Percentiles rank a stretch among this genome's conserved stretches.
Evolutionary conservation across 2,888 invertebrate species (phyloP).

Genomic region (Scotopteryx bipunctaria): DNA sequence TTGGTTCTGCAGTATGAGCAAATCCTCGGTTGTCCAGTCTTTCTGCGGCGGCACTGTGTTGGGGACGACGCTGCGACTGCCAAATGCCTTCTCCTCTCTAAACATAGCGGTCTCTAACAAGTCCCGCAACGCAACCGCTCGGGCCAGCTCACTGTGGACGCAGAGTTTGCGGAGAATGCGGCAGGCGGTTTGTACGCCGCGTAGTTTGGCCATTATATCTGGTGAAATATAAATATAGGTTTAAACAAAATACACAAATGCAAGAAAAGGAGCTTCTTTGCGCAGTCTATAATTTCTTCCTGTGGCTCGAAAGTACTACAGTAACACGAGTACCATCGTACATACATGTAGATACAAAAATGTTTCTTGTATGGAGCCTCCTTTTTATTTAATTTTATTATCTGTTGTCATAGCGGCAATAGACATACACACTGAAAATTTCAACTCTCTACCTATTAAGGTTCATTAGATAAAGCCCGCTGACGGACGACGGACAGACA

Average conservation of each 20-base stretch:
- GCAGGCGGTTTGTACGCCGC: slow-evolving; percentile 85
- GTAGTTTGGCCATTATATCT: slow-evolving; percentile 85
- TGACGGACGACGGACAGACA: no score
- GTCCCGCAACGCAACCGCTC: slow-evolving; percentile 88
- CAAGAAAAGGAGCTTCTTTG: no score
- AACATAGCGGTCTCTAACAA: slow-evolving; percentile 89
- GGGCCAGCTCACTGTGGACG: slow-evolving; percentile 86
- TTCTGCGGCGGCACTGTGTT: slow-evolving; percentile 65
- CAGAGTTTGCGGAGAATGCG: slow-evolving; percentile 86
- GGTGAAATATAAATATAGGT: slow-evolving; percentile 2
- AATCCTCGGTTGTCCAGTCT: slow-evolving; percentile 57
- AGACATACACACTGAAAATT: no score
- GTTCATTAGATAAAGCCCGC: no score
- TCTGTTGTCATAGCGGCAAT: no score
- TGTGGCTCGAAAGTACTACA: no score
- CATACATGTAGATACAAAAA: background rate
- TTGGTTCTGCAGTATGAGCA: slow-evolving; percentile 87
- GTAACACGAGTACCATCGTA: no score
- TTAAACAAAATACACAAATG: no score
- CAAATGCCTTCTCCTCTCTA: slow-evolving; percentile 87
- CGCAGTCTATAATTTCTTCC: no score
- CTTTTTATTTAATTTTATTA: no score
- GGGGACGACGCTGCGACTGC: slow-evolving; percentile 81
- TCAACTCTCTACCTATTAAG: no score
- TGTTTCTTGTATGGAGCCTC: no score